A percentile compares a stretch with the other conserved stretches of the same genome.
Conservation (phyloP, 2,797 vertebrate species). For the Antennarius maculatus region DNA sequence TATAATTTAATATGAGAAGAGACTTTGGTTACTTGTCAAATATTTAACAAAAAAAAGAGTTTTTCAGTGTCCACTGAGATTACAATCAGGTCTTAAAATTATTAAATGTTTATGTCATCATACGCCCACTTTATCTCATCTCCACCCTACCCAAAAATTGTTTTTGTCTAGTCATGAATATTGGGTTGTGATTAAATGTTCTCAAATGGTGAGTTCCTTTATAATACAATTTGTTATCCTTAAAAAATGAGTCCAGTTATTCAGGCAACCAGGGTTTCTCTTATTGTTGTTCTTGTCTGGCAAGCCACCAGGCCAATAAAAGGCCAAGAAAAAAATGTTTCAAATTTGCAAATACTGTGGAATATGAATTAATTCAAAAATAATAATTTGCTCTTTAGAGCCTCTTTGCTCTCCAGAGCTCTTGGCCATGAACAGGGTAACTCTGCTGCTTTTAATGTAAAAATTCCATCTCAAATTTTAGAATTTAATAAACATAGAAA, state of each 20-base stretch:
- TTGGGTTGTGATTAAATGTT: conserved; percentile 10
- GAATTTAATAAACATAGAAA: no score
- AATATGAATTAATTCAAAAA: no score
- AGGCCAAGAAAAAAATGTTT: no score
- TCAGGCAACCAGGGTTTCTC: neutral
- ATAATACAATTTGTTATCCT: conserved; percentile 1
- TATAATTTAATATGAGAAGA: neutral
- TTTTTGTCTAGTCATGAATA: conserved; percentile 18
- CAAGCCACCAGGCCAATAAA: no score
- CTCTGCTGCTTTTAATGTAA: no score
- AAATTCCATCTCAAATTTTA: no score
- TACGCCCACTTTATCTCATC: neutral
- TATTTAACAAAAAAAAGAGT: conserved; percentile 18
- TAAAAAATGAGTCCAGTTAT: conserved; percentile 9
- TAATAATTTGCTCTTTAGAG: no score
- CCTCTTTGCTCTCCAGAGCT: no score
- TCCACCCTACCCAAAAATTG: neutral
- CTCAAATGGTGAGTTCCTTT: neutral
- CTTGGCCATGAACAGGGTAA: no score
- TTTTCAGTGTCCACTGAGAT: neutral
- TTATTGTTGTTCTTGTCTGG: no score
- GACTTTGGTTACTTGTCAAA: conserved; percentile 12
- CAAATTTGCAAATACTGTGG: no score
- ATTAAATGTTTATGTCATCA: neutral
- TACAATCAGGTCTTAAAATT: neutral